Evolutionary conservation across 2,888 invertebrate genomes (phyloP).

Genomic region (Operophtera brumata): DNA sequence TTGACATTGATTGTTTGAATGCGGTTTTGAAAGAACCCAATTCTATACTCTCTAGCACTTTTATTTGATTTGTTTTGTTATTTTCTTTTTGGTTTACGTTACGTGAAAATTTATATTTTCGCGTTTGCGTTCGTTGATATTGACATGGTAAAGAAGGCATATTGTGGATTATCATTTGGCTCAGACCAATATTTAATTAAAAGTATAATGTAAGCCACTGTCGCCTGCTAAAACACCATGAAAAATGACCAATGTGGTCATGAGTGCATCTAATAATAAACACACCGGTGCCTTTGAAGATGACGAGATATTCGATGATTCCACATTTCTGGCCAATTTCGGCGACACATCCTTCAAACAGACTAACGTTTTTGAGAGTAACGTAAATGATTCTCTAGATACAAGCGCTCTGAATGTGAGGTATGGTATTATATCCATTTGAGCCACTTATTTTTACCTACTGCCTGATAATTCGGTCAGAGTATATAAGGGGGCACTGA

Average conservation of each 20-base stretch:
- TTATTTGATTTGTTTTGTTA: too few species aligned
- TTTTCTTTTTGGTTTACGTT: too few species aligned
- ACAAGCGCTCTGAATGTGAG: conserved; percentile 61
- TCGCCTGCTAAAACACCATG: conserved; percentile 4
- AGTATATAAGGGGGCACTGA: too few species aligned
- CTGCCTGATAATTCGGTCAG: too few species aligned
- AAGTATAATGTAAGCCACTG: background rate
- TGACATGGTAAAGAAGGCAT: background rate
- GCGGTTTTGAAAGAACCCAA: too few species aligned
- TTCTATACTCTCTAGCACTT: too few species aligned
- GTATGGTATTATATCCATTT: conserved; percentile 41
- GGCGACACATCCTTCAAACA: conserved; percentile 56
- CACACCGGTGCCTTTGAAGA: conserved; percentile 50
- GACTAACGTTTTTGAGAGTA: conserved; percentile 42
- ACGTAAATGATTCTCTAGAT: conserved; percentile 46
- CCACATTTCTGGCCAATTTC: conserved; percentile 63
- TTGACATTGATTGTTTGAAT: too few species aligned
- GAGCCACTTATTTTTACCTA: too few species aligned
- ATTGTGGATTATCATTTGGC: background rate
- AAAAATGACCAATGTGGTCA: conserved; percentile 8
- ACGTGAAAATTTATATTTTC: too few species aligned
- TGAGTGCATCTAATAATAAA: conserved; percentile 37
- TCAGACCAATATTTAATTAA: background rate
- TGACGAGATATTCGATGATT: conserved; percentile 68
- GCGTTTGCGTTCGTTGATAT: too few species aligned